A percentile compares a stretch with the other conserved stretches of the same genome.
Conservation (phyloP, 2,113 vertebrate species). For the Ploceus nigricollis region DNA sequence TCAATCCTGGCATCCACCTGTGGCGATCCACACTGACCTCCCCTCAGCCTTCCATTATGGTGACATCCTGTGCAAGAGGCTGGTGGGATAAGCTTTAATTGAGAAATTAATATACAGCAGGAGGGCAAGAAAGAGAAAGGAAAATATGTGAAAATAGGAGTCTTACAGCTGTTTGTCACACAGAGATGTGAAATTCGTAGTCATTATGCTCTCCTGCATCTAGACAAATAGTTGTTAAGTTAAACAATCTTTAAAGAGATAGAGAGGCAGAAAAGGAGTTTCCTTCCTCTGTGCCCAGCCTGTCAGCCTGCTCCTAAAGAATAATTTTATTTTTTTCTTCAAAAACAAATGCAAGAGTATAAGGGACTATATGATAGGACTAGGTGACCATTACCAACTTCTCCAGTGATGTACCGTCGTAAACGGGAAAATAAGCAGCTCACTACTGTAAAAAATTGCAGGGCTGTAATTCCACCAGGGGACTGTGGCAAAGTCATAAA, state of each 20-base stretch:
- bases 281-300: not conserved
- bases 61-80: not conserved
- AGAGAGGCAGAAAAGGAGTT: not conserved
- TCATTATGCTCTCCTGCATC: not conserved
- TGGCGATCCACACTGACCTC: not conserved
- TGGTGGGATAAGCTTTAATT: not conserved
- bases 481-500: slow-evolving; percentile 55
- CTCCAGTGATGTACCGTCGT: not conserved
- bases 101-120: not conserved
- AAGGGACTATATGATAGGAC: not conserved
- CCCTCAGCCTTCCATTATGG: not conserved
- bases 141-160: not conserved
- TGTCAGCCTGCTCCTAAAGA: not conserved
- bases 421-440: slow-evolving; percentile 40
- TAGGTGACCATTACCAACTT: not conserved
- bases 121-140: not conserved
- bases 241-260: not conserved
- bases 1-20: not conserved
- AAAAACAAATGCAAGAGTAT: not conserved
- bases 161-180: not conserved
- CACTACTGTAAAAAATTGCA: slow-evolving; percentile 59
- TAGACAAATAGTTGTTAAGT: not conserved
- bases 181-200: not conserved
- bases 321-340: not conserved
- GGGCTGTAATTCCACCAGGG: slow-evolving; percentile 56